Evolutionary conservation across 1,140 invertebrate genomes (phyloP), one percentile per base, ranked within the genome.

Genomic region (Zaprionus vittiger): DNA sequence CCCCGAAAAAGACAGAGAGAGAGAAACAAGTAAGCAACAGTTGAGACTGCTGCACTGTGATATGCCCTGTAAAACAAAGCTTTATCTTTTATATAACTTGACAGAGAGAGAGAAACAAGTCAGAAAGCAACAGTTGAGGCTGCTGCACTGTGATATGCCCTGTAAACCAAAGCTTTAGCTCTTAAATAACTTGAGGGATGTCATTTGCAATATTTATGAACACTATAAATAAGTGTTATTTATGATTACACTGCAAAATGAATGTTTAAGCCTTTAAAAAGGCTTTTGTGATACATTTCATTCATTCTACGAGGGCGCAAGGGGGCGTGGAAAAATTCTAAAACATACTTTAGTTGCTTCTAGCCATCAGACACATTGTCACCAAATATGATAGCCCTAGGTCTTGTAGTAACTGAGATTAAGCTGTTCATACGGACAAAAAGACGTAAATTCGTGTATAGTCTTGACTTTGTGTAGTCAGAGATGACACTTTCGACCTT

Each of bases 1-100:
- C 49, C 38, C 24, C 34, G 26, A 68, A 55, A 66, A 55, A 57
- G 17, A 20, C 2, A 17, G 5, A 41, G 38, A 41, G 38, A 49
- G n/a, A 14, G 56, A 49, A 22, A 49, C 47, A 20, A 49, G 47
- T 11, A 20, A 49, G 3, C n/a, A 12, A 11, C 2, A 20, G n/a
- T 11, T 11, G 14, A n/a, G 5, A 4, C 4, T 41, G 20, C 9
- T 5, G 7, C 6, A 52, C 12, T 52, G 4, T 22, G 20, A 24
- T 22, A 52, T 17, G 20, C 41, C 41, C 38, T 15, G 9, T 11
- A 34, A 9, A 34, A 0, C 3, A 34, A 11, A 11, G 31, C 9
- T 34, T 34, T 3, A 11, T 4, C 9, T 34, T 9, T 41, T 5
- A 15, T n/a, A n/a, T 41, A 5, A 41, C 9, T 11, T 11, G 17